Conservation (phyloP, 2,113 vertebrate species). For the Oceanites oceanicus region DNA sequence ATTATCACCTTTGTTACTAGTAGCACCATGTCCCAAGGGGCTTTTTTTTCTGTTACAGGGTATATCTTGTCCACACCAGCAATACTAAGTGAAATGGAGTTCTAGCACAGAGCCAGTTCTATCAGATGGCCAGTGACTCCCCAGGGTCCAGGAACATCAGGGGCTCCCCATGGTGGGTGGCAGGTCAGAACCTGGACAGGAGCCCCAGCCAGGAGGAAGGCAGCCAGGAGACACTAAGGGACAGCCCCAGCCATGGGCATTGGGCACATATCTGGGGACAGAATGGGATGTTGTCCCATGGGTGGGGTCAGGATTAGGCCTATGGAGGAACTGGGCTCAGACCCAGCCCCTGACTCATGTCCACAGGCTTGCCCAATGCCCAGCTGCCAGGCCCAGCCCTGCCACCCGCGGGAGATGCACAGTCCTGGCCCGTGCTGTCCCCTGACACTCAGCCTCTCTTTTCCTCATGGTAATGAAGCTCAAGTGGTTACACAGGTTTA, state of each 20-base stretch:
- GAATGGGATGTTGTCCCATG: neutral
- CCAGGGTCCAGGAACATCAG: rapidly evolving
- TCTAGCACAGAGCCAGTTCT: neutral
- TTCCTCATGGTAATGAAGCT: neutral
- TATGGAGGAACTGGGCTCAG: rapidly evolving
- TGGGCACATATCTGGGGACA: neutral
- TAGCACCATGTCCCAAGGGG: neutral
- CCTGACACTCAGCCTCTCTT: neutral
- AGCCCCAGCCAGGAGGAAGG: neutral
- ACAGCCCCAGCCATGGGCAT: neutral
- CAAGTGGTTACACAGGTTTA: neutral
- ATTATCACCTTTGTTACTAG: neutral
- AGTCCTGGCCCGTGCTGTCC: neutral
- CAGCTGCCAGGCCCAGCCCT: neutral
- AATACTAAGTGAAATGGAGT: neutral
- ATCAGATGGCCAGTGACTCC: neutral
- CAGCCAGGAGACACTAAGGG: neutral
- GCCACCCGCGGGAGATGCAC: rapidly evolving
- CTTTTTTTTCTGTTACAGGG: neutral
- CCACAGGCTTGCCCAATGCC: neutral
- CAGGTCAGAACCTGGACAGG: neutral
- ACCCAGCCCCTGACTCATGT: neutral
- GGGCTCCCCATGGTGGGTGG: too few species aligned
- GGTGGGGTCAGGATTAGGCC: neutral
- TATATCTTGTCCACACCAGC: neutral